Conservation (phyloP, 2,888 invertebrate species). For the Kryphioiulus occultus region DNA sequence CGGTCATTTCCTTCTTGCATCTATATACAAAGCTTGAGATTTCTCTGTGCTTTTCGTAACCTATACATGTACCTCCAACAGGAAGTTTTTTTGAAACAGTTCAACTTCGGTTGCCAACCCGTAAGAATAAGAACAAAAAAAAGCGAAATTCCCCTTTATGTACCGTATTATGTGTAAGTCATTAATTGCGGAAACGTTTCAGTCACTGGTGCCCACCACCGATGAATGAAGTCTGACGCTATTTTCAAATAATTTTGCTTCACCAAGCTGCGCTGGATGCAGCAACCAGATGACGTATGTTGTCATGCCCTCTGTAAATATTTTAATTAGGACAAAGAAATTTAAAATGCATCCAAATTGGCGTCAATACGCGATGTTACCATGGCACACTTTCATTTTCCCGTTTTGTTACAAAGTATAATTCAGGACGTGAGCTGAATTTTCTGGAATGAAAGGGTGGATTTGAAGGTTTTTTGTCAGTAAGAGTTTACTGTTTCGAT, state of each 20-base stretch:
- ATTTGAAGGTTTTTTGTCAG: not conserved
- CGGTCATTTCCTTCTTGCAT: not conserved
- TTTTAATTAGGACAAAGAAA: not conserved
- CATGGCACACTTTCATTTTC: conserved; percentile 8
- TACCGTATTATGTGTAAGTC: too few species aligned
- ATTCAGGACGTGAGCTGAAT: not conserved
- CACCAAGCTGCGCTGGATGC: too few species aligned
- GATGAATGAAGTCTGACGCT: too few species aligned
- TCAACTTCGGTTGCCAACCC: not conserved
- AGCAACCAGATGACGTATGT: too few species aligned
- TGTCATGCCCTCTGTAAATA: not conserved
- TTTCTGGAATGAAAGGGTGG: not conserved
- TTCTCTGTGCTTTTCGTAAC: not conserved
- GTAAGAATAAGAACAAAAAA: not conserved
- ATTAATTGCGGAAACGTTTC: too few species aligned
- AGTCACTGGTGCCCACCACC: too few species aligned
- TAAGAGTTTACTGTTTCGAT: not conserved
- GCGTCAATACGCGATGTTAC: not conserved
- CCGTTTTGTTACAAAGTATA: not conserved
- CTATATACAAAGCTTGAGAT: too few species aligned
- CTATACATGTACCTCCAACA: not conserved
- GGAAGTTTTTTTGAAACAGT: not conserved
- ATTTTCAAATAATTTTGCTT: too few species aligned
- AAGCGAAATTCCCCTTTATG: not conserved
- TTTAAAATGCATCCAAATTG: not conserved